A percentile compares a stretch with the other conserved stretches of the same genome.
Evolutionary conservation across 2,797 vertebrate genomes (phyloP).

Genomic region (Amniataba percoides): DNA sequence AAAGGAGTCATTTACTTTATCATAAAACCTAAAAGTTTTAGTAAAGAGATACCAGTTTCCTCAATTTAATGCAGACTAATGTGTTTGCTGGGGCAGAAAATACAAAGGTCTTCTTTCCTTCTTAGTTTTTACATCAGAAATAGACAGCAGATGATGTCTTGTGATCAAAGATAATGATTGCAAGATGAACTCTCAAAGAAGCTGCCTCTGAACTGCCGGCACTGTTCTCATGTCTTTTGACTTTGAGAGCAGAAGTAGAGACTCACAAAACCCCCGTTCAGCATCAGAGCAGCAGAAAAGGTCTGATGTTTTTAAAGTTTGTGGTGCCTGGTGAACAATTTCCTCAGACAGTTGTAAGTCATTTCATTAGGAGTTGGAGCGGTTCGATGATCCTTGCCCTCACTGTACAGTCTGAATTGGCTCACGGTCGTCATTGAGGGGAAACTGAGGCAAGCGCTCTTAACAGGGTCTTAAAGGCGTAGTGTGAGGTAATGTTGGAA

Average conservation of each 20-base stretch:
- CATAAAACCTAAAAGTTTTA: background rate
- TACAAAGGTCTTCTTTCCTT: background rate
- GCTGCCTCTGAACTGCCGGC: background rate
- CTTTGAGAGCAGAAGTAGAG: conserved; percentile 31
- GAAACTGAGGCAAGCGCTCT: conserved; percentile 64
- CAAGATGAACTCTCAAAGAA: background rate
- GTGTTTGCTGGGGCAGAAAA: conserved; percentile 1
- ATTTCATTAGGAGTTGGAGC: conserved; percentile 52
- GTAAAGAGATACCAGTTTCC: background rate
- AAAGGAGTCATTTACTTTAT: background rate
- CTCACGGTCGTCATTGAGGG: conserved; percentile 54
- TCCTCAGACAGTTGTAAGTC: conserved; percentile 50
- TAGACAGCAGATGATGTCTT: background rate
- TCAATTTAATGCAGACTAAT: background rate
- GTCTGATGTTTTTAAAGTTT: conserved; percentile 49
- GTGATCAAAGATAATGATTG: conserved; percentile 10
- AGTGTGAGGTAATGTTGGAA: conserved; percentile 81
- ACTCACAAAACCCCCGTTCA: conserved; percentile 20
- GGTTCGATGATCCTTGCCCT: conserved; percentile 52
- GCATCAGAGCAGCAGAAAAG: conserved; percentile 34
- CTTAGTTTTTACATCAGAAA: background rate
- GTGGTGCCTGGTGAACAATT: conserved; percentile 37
- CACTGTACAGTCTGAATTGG: conserved; percentile 41
- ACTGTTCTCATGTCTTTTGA: conserved; percentile 17
- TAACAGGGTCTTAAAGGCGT: conserved; percentile 64